Evolutionary conservation across 1,140 invertebrate species (phyloP).

Genomic region (Ips nitidus): DNA sequence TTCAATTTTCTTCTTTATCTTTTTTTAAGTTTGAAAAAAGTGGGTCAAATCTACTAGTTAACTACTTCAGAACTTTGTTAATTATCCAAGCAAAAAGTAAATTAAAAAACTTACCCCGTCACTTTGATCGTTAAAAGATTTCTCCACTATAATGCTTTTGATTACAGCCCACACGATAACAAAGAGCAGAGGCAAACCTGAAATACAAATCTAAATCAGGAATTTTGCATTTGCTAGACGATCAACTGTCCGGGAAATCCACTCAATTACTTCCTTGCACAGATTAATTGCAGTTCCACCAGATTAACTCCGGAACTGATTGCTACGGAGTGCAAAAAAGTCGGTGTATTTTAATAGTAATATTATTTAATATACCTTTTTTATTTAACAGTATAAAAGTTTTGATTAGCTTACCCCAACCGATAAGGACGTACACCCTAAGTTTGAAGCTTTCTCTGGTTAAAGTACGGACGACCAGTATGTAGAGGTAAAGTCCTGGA

Average conservation of each 20-base stretch:
- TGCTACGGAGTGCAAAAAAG: background rate
- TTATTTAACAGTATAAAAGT: no score
- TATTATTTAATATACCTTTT: no score
- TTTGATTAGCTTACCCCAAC: slow-evolving; percentile 79
- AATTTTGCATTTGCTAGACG: background rate
- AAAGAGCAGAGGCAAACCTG: background rate
- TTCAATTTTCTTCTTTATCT: no score
- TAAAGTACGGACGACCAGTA: slow-evolving; percentile 90
- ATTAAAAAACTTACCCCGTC: background rate
- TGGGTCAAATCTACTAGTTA: no score
- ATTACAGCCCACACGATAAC: background rate
- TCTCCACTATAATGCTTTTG: background rate
- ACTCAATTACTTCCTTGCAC: background rate
- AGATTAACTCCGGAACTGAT: background rate
- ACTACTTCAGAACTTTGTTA: no score
- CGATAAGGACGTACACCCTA: slow-evolving; percentile 80
- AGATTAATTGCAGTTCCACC: background rate
- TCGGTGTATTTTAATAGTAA: no score
- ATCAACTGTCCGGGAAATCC: background rate
- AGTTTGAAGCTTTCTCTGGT: slow-evolving; percentile 88
- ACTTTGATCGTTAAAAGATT: background rate
- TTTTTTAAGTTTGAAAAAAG: no score
- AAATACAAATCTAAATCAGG: background rate
- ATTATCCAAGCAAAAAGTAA: no score
- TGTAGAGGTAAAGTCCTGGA: slow-evolving; percentile 86